Conservation (phyloP, 1,140 invertebrate species). For the Paraescarpia echinospica region DNA sequence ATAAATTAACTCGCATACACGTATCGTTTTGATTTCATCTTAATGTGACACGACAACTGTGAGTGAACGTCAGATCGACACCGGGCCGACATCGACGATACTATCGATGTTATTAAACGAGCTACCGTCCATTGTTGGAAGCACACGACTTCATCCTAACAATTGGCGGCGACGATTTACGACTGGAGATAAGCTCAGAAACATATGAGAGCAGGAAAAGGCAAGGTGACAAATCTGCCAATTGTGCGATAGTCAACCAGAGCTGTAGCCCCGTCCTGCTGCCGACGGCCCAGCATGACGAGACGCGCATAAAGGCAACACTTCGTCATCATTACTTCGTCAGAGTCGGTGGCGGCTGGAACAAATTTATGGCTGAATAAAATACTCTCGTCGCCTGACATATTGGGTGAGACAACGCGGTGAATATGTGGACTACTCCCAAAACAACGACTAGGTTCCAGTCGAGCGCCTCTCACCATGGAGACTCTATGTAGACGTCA, state of each 20-base stretch:
- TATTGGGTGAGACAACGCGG: neutral
- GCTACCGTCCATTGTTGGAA: neutral
- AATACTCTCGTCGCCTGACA: neutral
- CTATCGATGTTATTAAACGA: conserved; percentile 1
- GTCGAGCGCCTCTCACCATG: no score
- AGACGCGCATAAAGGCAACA: neutral
- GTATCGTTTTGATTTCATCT: neutral
- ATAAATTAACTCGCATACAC: neutral
- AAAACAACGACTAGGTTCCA: no score
- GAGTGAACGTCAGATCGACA: neutral
- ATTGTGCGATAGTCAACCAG: neutral
- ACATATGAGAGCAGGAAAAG: neutral
- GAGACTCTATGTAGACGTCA: no score
- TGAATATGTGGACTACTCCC: neutral
- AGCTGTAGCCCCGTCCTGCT: neutral
- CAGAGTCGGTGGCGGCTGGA: neutral
- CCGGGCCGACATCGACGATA: neutral
- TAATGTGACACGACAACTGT: neutral
- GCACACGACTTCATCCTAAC: neutral
- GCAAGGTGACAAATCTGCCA: neutral
- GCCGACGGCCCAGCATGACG: neutral
- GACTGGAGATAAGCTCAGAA: neutral
- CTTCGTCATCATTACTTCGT: conserved; percentile 5
- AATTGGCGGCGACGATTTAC: neutral
- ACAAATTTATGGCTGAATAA: conserved; percentile 6